These are phyloP conservation scores for Capra hircus DNA, from an alignment of 2,113 vertebrate species.

Conservation along the genomic window DNA sequence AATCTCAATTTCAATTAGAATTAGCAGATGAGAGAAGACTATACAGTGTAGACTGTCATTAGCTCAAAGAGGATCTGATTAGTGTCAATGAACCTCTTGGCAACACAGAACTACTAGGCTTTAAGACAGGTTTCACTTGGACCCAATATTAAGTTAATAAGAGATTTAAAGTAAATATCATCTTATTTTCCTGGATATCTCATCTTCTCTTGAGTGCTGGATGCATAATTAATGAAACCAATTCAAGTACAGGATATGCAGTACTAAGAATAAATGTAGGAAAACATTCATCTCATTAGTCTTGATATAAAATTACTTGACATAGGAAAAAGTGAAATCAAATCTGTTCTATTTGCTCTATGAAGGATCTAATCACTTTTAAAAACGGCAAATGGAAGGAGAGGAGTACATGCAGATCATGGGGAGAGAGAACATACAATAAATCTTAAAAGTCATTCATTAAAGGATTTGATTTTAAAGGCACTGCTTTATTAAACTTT, in stretches of 20 bases:
- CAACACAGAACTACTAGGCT: neutral
- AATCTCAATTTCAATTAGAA: neutral
- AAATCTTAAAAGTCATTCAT: neutral
- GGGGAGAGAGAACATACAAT: neutral
- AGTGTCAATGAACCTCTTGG: neutral
- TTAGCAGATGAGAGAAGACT: neutral
- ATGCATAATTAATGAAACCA: constrained; percentile 32
- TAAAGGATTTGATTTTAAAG: neutral
- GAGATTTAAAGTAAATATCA: neutral
- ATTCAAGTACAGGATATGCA: neutral
- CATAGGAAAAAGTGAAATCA: neutral
- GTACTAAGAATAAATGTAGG: constrained; percentile 16
- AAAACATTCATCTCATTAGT: constrained; percentile 10
- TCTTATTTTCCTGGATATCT: neutral
- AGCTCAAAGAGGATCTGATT: neutral
- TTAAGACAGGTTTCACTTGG: neutral
- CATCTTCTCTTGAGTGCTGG: neutral
- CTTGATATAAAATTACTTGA: neutral
- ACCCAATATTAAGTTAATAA: neutral
- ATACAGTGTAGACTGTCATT: neutral
- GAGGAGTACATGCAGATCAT: neutral
- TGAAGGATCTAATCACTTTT: neutral
- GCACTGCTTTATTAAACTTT: neutral
- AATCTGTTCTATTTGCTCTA: neutral
- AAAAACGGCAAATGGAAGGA: neutral